Evolutionary conservation across 2,113 vertebrate species (phyloP).

Genomic region (Megaceryle torquata): DNA sequence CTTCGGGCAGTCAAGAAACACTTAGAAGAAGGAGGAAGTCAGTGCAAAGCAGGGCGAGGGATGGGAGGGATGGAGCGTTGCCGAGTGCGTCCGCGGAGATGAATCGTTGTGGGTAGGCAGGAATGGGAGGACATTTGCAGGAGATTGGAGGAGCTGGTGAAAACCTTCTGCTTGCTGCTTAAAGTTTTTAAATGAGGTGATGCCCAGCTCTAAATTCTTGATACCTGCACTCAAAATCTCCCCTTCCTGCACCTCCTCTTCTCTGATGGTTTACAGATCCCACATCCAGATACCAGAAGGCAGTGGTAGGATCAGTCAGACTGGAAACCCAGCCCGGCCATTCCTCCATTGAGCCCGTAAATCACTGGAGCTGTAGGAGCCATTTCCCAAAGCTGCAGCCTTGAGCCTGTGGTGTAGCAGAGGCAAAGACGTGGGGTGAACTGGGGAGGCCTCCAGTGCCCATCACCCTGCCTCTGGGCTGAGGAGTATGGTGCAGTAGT

Average conservation of each 20-base stretch:
- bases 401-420: fast-evolving
- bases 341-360: background rate
- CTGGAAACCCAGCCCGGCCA: fast-evolving
- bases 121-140: background rate
- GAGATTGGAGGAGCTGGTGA: background rate
- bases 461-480: background rate
- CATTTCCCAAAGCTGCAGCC: background rate
- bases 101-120: background rate
- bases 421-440: fast-evolving
- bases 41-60: background rate
- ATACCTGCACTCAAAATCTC: background rate
- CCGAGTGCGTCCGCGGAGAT: fast-evolving
- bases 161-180: background rate
- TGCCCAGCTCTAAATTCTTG: background rate
- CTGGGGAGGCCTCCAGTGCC: background rate
- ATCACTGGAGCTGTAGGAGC: background rate
- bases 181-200: fast-evolving
- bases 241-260: background rate
- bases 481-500: background rate
- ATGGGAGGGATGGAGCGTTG: background rate
- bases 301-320: background rate
- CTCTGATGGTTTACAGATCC: background rate
- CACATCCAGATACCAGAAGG: background rate
- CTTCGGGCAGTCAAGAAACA: background rate
- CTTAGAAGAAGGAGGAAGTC: background rate